phyloP scores from a whole-genome alignment of 2,888 invertebrate species.

The Epistrophe eligans region DNA sequence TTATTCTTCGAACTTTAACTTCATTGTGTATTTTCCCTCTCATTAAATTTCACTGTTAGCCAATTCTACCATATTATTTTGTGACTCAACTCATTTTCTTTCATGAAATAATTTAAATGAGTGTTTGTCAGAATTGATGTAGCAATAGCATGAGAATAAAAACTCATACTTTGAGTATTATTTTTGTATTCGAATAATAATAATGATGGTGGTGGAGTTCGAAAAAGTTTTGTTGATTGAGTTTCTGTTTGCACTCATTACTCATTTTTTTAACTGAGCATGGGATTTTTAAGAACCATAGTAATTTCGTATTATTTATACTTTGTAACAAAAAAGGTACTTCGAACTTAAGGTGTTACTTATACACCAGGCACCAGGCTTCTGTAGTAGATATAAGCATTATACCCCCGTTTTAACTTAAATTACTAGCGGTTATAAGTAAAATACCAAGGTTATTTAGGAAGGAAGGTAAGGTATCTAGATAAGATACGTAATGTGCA shows the following conservation, averaged over 20 bases:
- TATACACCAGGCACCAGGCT: too few species aligned
- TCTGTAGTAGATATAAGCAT: too few species aligned
- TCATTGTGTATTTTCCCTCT: conserved; percentile 34
- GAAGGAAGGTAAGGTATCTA: too few species aligned
- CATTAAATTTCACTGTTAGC: conserved; percentile 24
- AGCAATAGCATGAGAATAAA: neutral
- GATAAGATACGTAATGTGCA: too few species aligned
- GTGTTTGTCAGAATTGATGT: neutral
- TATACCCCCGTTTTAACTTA: too few species aligned
- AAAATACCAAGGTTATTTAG: too few species aligned
- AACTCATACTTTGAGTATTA: neutral
- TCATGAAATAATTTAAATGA: neutral
- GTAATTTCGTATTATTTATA: too few species aligned
- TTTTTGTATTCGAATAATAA: neutral
- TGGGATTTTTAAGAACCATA: neutral
- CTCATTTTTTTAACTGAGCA: neutral
- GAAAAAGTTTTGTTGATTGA: conserved; percentile 14
- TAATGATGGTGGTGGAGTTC: neutral
- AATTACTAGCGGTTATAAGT: too few species aligned
- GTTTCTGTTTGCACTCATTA: neutral
- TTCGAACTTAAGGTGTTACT: too few species aligned
- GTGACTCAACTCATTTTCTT: conserved; percentile 7
- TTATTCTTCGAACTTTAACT: conserved; percentile 7
- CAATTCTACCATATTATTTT: conserved; percentile 7
- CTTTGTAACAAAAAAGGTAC: too few species aligned